Evolutionary conservation across 1,140 invertebrate genomes (phyloP).

Genomic region (Cotesia chilonis): DNA sequence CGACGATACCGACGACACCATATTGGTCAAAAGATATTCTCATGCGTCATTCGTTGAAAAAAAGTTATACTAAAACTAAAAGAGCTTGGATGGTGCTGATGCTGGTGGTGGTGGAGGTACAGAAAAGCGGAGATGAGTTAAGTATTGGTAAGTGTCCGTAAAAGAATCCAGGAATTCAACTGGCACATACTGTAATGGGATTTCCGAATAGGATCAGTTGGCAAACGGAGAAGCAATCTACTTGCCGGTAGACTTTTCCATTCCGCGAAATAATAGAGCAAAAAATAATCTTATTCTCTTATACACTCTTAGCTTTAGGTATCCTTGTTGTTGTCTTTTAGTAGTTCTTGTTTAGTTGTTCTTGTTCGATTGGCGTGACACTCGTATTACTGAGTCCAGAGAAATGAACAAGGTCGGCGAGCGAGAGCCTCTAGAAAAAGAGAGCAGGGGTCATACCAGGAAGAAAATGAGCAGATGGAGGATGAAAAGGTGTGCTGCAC

Average conservation of each 20-base stretch:
- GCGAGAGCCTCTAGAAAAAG: conserved; percentile 1
- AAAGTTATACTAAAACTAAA: conserved; percentile 1
- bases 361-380: no score
- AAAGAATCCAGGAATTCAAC: conserved; percentile 34
- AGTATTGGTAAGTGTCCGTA: neutral
- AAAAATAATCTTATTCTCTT: conserved; percentile 49
- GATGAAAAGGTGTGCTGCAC: conserved; percentile 9
- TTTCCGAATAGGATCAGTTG: conserved; percentile 26
- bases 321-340: neutral
- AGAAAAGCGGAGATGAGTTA: neutral
- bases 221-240: conserved; percentile 26
- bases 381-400: neutral
- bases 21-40: neutral
- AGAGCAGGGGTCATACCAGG: conserved; percentile 7
- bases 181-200: conserved; percentile 27
- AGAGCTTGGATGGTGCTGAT: no score
- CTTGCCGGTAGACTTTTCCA: conserved; percentile 49
- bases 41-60: conserved; percentile 11
- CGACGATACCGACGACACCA: conserved; percentile 6
- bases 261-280: conserved; percentile 58
- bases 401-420: conserved; percentile 38
- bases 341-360: conserved; percentile 13
- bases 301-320: conserved; percentile 5
- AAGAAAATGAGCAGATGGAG: conserved; percentile 27
- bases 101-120: no score